Percentiles rank a stretch among this genome's conserved stretches.
Evolutionary conservation across 2,113 vertebrate species (phyloP).

Genomic region (Scalopus aquaticus): DNA sequence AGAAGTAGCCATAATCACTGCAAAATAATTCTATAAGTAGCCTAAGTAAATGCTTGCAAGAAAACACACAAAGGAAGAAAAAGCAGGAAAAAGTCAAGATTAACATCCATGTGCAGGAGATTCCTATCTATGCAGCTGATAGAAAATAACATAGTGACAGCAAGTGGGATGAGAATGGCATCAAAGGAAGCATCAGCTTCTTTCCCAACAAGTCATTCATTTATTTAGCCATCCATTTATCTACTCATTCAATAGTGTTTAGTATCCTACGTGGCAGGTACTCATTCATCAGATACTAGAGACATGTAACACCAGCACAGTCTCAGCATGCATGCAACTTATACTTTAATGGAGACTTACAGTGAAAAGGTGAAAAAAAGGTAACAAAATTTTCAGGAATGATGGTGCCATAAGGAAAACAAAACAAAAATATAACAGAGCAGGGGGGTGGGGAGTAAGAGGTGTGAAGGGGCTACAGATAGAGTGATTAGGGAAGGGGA

Average conservation of each 20-base stretch:
- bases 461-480: neutral
- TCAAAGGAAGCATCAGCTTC: neutral
- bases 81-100: neutral
- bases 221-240: neutral
- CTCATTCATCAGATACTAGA: neutral
- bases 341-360: neutral
- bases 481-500: neutral
- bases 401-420: neutral
- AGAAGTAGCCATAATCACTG: neutral
- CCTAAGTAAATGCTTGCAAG: neutral
- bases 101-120: neutral
- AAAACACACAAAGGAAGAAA: neutral
- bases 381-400: neutral
- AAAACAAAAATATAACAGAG: neutral
- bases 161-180: neutral
- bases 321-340: neutral
- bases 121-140: neutral
- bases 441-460: neutral
- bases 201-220: neutral
- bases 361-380: neutral
- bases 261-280: neutral
- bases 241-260: neutral
- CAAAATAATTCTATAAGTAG: slow-evolving; percentile 4
- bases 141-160: neutral
- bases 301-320: neutral